Base-by-base conservation (phyloP, 2,888 invertebrate species). In the Darwinula stevensoni region DNA sequence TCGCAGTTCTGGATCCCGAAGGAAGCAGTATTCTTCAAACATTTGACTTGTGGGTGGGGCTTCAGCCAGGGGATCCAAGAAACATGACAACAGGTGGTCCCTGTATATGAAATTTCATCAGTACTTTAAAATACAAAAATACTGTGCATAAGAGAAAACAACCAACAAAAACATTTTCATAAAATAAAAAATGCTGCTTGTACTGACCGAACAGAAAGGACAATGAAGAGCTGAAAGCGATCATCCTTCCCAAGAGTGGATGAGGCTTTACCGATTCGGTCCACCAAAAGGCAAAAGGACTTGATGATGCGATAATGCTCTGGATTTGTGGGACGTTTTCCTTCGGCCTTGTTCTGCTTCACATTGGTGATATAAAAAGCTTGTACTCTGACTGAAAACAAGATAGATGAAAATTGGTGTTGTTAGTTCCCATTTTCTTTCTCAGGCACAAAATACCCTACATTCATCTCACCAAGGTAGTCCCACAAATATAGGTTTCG, bases 401-500 rank as follows among this genome's bases (percentile, higher is more conserved):
- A n/a, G n/a, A n/a, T n/a, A n/a, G n/a, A n/a, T n/a, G n/a, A n/a
- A n/a, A n/a, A n/a, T n/a, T n/a, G n/a, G n/a, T n/a, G n/a, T n/a
- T n/a, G n/a, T n/a, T n/a, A n/a, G n/a, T n/a, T n/a, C n/a, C n/a
- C n/a, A n/a, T n/a, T n/a, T n/a, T n/a, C n/a, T n/a, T n/a, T n/a
- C n/a, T n/a, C n/a, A n/a, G n/a, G n/a, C n/a, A n/a, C n/a, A 22
- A 22, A 22, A 22, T 9, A 22, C 6, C 6, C 22, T 9, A n/a
- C n/a, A 22, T 22, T 22, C n/a, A 9, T 22, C 37, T 59, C 54
- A 86, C 88, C 72, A 46, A 94, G 71, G 54, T 80, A 97, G 52
- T 97, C 94, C 97, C 97, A 97, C 39, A 94, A 69, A 49, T 84
- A 94, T 40, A 86, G 67, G 56, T 88, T 86, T 42, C 73, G 67